Evolutionary conservation across 2,797 vertebrate genomes (phyloP).

Genomic region (Perodicticus potto): DNA sequence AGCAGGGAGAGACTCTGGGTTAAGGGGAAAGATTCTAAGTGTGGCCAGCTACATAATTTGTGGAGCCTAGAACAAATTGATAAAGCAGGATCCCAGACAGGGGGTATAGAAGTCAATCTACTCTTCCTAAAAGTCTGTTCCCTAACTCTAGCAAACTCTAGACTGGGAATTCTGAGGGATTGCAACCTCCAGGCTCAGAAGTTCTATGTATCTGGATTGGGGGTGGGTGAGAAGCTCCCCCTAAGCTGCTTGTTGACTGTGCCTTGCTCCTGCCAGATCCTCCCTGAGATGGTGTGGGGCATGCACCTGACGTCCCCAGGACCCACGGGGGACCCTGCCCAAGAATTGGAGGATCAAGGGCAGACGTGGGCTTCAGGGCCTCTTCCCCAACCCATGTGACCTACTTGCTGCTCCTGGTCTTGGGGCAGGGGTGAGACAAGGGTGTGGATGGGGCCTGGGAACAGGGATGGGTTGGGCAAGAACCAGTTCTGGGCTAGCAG

Average conservation of each 20-base stretch:
- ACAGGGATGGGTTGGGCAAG: not conserved
- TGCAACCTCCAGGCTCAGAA: not conserved
- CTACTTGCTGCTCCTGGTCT: not conserved
- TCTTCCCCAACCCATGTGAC: not conserved
- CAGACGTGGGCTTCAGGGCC: not conserved
- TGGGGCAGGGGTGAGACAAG: not conserved
- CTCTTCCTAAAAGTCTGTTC: not conserved
- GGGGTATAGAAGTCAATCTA: not conserved
- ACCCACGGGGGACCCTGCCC: not conserved
- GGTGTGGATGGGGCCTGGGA: not conserved
- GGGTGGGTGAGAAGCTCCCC: not conserved
- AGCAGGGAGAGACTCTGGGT: not conserved
- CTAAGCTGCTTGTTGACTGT: not conserved
- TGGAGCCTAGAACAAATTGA: not conserved
- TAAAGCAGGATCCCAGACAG: not conserved
- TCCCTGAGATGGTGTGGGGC: not conserved
- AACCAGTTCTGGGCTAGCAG: not conserved
- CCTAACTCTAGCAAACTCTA: not conserved
- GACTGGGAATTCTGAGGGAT: not conserved
- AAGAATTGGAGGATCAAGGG: not conserved
- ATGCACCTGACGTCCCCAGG: not conserved
- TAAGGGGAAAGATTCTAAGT: not conserved
- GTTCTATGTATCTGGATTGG: not conserved
- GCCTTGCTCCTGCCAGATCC: not conserved
- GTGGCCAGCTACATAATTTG: not conserved